Evolutionary conservation across 2,888 invertebrate species (phyloP).

Genomic region (Pardosa pseudoannulata): DNA sequence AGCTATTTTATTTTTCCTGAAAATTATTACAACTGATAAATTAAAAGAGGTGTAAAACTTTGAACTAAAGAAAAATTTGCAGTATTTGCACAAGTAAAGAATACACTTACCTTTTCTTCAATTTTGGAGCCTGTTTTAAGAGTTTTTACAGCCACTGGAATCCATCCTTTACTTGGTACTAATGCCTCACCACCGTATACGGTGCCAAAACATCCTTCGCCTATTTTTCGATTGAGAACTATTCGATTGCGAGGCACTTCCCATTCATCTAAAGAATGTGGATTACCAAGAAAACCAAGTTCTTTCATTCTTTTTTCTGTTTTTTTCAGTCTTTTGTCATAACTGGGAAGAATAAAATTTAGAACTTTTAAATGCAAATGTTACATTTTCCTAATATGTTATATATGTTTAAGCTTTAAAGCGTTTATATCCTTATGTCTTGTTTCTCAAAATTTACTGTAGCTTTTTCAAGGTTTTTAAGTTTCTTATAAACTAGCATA

Average conservation of each 20-base stretch:
- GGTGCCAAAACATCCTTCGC: conserved; percentile 94
- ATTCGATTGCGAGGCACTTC: conserved; percentile 90
- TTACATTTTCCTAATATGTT: no score
- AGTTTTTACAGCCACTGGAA: conserved; percentile 92
- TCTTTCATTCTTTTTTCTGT: conserved; percentile 85
- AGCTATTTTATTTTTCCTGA: no score
- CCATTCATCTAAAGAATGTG: conserved; percentile 86
- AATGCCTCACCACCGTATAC: conserved; percentile 94
- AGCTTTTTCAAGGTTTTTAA: no score
- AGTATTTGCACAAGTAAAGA: no score
- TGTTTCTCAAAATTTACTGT: no score
- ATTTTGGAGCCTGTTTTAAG: conserved; percentile 88
- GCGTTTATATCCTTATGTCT: no score
- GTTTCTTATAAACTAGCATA: no score
- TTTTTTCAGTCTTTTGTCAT: conserved; percentile 82
- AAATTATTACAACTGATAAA: no score
- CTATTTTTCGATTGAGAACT: conserved; percentile 89
- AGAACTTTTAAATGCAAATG: no score
- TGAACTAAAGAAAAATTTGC: no score
- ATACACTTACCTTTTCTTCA: conserved; percentile 86
- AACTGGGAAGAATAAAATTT: conserved; percentile 78
- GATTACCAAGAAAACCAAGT: conserved; percentile 81
- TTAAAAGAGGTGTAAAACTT: no score
- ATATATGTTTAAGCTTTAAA: no score
- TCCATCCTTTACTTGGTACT: conserved; percentile 85